These are phyloP conservation scores for Tribolium freemani DNA, from an alignment of 2,888 invertebrate genomes.

Conservation along the genomic window DNA sequence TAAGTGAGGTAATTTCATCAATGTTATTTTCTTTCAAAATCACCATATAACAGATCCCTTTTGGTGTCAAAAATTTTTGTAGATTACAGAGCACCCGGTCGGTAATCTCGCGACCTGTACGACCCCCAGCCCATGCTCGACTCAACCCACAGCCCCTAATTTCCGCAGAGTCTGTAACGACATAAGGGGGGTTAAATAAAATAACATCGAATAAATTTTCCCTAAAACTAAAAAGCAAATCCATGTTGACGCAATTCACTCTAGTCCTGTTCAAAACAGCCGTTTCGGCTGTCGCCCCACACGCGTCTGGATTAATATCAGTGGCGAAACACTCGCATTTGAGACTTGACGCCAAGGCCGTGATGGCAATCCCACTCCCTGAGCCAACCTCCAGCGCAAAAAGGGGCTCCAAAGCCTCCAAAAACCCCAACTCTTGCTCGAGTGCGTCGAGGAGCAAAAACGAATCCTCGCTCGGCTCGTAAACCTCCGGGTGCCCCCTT, in stretches of 20 bases:
- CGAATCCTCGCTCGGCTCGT: constrained; percentile 97
- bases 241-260: constrained; percentile 77
- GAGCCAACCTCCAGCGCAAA: constrained; percentile 91
- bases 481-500: constrained; percentile 77
- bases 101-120: constrained; percentile 82
- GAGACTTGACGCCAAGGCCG: constrained; percentile 80
- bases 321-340: constrained; percentile 77
- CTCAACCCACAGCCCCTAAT: constrained; percentile 72
- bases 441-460: constrained; percentile 95
- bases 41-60: constrained; percentile 90
- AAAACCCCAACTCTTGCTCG: constrained; percentile 81
- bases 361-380: constrained; percentile 92
- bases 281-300: constrained; percentile 79
- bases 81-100: constrained; percentile 80
- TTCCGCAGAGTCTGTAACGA: constrained; percentile 86
- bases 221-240: constrained; percentile 74
- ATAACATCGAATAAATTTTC: constrained; percentile 83
- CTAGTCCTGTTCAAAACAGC: constrained; percentile 76
- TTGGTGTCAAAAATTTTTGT: constrained; percentile 77
- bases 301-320: constrained; percentile 89
- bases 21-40: constrained; percentile 92
- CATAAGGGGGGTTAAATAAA: constrained; percentile 98
- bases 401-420: constrained; percentile 73
- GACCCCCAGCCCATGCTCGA: constrained; percentile 86
- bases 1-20: constrained; percentile 75